Evolutionary conservation across 2,113 vertebrate species (phyloP).

Genomic region (Suricata suricatta): DNA sequence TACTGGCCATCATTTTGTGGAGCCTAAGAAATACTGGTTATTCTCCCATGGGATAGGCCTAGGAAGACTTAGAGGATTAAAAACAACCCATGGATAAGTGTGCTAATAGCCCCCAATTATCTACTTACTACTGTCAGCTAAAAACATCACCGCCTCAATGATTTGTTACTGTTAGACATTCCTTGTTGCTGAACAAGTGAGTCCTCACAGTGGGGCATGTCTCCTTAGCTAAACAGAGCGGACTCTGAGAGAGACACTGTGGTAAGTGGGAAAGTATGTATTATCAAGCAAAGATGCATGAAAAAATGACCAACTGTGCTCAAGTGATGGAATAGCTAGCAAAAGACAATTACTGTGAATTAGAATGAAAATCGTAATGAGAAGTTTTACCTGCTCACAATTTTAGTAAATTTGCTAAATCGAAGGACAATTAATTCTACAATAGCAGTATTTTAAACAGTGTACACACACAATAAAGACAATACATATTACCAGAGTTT

Average conservation of each 20-base stretch:
- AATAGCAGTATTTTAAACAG: slow-evolving; percentile 1
- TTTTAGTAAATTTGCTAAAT: slow-evolving; percentile 12
- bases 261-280: not conserved
- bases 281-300: not conserved
- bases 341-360: not conserved
- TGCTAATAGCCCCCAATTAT: not conserved
- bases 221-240: not conserved
- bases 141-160: not conserved
- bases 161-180: not conserved
- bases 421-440: not conserved
- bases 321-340: not conserved
- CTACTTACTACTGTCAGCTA: not conserved
- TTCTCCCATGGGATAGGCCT: not conserved
- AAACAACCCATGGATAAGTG: not conserved
- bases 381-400: slow-evolving; percentile 9
- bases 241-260: not conserved
- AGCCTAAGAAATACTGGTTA: not conserved
- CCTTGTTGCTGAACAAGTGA: not conserved
- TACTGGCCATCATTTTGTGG: not conserved
- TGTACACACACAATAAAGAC: not conserved
- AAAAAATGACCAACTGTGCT: not conserved
- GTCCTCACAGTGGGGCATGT: not conserved
- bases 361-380: not conserved
- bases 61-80: not conserved
- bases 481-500: not conserved